Conservation (phyloP, 2,113 vertebrate genomes). For the Prunella himalayana region DNA sequence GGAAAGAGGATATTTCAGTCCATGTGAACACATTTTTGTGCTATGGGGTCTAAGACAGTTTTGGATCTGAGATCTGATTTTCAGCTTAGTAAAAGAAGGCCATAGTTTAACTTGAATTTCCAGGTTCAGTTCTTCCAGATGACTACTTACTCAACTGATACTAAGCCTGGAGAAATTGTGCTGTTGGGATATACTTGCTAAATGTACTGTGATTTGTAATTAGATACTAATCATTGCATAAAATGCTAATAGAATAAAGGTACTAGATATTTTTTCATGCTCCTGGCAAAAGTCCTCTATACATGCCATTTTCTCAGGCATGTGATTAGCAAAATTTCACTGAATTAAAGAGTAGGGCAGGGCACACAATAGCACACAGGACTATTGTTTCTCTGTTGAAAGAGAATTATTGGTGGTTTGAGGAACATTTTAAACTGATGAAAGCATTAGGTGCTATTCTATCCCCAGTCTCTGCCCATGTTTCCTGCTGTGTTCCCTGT, state of each 20-base stretch:
- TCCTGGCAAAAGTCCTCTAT: neutral
- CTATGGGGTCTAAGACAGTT: neutral
- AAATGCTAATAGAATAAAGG: constrained; percentile 26
- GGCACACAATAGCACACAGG: neutral
- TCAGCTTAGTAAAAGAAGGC: neutral
- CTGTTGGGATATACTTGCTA: neutral
- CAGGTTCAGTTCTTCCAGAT: neutral
- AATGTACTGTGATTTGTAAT: constrained; percentile 2
- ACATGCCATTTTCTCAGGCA: neutral
- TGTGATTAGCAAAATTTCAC: neutral
- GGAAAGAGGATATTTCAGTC: neutral
- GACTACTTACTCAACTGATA: neutral
- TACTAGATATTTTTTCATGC: neutral
- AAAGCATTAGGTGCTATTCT: neutral
- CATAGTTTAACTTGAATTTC: neutral
- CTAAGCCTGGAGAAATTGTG: neutral
- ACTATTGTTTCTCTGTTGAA: neutral
- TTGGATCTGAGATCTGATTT: neutral
- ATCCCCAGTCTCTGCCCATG: neutral
- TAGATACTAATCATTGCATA: neutral
- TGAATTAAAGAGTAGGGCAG: neutral
- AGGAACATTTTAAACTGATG: neutral
- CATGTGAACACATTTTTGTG: neutral
- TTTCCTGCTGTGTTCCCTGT: neutral
- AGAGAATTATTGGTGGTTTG: neutral